A percentile compares a stretch with the other conserved stretches of the same genome.
Conservation (phyloP, 2,888 invertebrate species). For the Thereva nobilitata region DNA sequence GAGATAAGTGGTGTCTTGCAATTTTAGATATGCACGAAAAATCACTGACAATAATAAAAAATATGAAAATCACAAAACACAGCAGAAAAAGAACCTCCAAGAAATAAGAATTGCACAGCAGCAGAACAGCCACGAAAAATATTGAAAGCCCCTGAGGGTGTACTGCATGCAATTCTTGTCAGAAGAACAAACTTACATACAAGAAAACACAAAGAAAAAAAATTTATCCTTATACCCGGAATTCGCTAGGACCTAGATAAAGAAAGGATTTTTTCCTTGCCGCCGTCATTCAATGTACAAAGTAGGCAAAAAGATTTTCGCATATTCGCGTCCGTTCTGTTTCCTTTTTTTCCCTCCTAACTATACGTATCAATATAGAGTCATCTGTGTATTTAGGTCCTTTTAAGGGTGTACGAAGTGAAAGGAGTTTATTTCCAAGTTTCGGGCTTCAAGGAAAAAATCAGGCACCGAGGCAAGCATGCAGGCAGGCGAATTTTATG, state of each 20-base stretch:
- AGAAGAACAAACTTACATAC: constrained; percentile 15
- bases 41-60: too few relatives aligned
- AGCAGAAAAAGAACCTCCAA: background rate
- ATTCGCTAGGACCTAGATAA: constrained; percentile 22
- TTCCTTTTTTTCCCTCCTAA: constrained; percentile 24
- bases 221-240: background rate
- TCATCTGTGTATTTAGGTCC: constrained; percentile 16
- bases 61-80: too few relatives aligned
- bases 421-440: constrained; percentile 33
- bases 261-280: constrained; percentile 11
- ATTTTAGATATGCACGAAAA: too few relatives aligned
- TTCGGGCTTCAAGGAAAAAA: constrained; percentile 24
- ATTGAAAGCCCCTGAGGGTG: constrained; percentile 33
- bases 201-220: constrained; percentile 10
- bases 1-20: too few relatives aligned
- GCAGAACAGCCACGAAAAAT: constrained; percentile 13
- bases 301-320: constrained; percentile 16
- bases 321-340: constrained; percentile 34
- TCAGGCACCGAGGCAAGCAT: constrained; percentile 23
- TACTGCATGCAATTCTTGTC: constrained; percentile 22
- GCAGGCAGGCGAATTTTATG: constrained; percentile 38
- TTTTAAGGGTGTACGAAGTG: constrained; percentile 22
- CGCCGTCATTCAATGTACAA: constrained; percentile 2
- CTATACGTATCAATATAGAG: constrained; percentile 22
- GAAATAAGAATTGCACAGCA: constrained; percentile 1